Conservation (phyloP, 2,888 invertebrate genomes). For the Rotaria sp. region DNA sequence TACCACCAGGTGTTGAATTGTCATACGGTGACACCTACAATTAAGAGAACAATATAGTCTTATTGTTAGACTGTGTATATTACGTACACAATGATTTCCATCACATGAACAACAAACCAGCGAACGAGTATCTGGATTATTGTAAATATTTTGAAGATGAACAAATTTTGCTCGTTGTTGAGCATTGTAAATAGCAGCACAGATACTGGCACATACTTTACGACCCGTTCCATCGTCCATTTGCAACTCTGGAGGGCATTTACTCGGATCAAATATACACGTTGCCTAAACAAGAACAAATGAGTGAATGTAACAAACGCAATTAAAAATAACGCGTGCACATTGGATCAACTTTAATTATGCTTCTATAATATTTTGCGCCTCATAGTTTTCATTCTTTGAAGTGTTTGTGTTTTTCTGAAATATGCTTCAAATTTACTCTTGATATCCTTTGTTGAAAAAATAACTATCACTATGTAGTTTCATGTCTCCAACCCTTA, state of each 20-base stretch:
- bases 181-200: slow-evolving; percentile 12
- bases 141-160: neutral
- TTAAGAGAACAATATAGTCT: neutral
- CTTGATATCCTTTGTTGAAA: no score
- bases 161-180: neutral
- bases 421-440: no score
- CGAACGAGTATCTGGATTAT: neutral
- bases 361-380: no score
- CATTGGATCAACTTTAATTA: no score
- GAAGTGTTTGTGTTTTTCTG: no score
- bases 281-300: no score
- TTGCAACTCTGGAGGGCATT: neutral
- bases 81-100: neutral
- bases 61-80: no score
- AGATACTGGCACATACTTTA: neutral
- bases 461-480: no score
- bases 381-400: no score
- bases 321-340: no score
- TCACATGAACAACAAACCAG: neutral
- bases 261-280: neutral
- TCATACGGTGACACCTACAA: neutral
- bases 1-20: neutral
- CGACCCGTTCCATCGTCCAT: neutral
- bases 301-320: no score
- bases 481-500: no score